Conservation (phyloP, 2,113 vertebrate species). For the Merops nubicus region DNA sequence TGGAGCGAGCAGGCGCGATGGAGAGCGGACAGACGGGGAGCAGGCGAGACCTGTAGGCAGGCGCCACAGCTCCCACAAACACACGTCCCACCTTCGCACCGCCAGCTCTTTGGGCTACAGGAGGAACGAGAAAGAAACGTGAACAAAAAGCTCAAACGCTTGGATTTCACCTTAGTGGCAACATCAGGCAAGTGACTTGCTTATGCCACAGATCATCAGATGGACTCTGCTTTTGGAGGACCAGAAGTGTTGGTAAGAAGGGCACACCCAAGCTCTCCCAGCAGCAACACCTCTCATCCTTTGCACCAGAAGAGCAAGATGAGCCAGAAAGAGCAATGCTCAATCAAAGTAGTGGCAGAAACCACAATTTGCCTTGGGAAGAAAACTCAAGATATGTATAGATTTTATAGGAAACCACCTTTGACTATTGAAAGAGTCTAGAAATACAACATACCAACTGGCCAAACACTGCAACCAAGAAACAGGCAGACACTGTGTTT, state of each 20-base stretch:
- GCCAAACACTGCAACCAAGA: background rate
- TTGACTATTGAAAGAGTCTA: background rate
- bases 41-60: background rate
- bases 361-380: background rate
- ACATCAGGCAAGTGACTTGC: background rate
- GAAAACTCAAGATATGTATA: background rate
- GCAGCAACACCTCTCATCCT: background rate
- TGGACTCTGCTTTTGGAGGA: background rate
- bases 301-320: constrained; percentile 8
- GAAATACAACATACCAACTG: background rate
- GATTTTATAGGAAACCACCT: background rate
- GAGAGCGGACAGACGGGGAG: background rate
- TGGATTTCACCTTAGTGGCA: background rate
- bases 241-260: background rate
- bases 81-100: fast-evolving
- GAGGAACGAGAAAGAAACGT: background rate
- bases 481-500: background rate
- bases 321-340: background rate
- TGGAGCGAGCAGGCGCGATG: background rate
- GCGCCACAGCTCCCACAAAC: background rate
- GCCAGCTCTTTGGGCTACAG: background rate
- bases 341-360: background rate
- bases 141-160: background rate
- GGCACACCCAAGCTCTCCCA: background rate
- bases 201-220: background rate